Evolutionary conservation across 2,888 invertebrate genomes (phyloP), one percentile per base, ranked within the genome.

Genomic region (Caprella mutica): DNA sequence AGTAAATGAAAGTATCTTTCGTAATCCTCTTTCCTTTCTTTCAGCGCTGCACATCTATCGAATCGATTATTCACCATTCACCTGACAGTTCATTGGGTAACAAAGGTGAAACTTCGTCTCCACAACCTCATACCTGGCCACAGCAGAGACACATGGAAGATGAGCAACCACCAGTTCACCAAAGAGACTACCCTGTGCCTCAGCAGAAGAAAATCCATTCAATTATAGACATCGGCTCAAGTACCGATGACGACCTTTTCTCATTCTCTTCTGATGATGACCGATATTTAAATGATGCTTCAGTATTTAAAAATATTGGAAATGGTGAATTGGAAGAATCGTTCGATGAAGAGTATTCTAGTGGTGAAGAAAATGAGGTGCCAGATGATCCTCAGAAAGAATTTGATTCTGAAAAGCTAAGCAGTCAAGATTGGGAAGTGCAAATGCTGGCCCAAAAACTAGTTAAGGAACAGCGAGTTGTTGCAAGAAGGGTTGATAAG

Each of bases 361-460:
- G 65, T 4, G 66, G 65, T 5, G 67, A 66, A 6, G 65, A 58
- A 3, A 64, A 62, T 6, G 64, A 56, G 5, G 64, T 65, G 5
- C 53, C 35, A 5, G 61, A 59, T 5, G 62, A 64, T 50, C 56
- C 14, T 30, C 58, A 56, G 38, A 51, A 53, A 40, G 60, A 70
- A 3, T 44, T 67, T 2, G 65, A 62, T 23, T 69, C 71, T 5
- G 72, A 73, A 24, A 50, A 54, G 53, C 51, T 68, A 5, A 67
- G 65, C 30, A 67, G 67, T 53, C 66, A 68, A 43, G 70, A 72
- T 69, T 86, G 86, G 86, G 86, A 86, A 71, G 81, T 86, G 0
- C 78, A 81, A 71, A 83, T 86, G 84, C 72, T 86, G 35, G 86
- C 85, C 0, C 80, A 83, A 65, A 83, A 86, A 70, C 75, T 86